These are phyloP conservation scores for Poeciliopsis paucimaculata DNA, from an alignment of 2,797 vertebrate species.

Conservation along the genomic window DNA sequence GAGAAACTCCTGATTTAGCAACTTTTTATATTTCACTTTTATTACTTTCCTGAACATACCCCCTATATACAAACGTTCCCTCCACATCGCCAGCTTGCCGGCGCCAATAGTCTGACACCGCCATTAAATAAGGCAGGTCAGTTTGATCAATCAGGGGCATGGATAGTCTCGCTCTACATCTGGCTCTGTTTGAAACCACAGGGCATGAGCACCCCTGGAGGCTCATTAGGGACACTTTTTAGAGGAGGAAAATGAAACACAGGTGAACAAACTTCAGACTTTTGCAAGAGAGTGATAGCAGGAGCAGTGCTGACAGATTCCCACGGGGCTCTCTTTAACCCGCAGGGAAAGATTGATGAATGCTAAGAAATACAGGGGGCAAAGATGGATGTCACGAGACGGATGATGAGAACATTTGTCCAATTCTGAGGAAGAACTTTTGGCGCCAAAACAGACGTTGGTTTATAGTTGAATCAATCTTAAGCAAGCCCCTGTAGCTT, in stretches of 20 bases:
- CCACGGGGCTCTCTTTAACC: constrained; percentile 36
- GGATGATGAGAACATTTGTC: not conserved
- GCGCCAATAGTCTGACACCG: constrained; percentile 52
- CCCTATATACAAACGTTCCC: constrained; percentile 19
- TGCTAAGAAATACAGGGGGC: constrained; percentile 47
- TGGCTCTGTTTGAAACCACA: constrained; percentile 65
- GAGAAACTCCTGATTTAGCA: constrained; percentile 10
- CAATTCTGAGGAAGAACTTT: not conserved
- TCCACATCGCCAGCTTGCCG: constrained; percentile 17
- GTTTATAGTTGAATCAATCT: not conserved
- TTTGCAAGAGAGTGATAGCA: constrained; percentile 10
- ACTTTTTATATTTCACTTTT: constrained; percentile 17
- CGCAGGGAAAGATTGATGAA: constrained; percentile 36
- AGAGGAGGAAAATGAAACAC: constrained; percentile 65
- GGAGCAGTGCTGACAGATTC: constrained; percentile 38
- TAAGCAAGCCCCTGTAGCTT: not conserved
- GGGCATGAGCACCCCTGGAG: constrained; percentile 36
- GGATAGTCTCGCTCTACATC: constrained; percentile 57
- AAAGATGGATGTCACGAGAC: constrained; percentile 4
- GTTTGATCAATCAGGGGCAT: constrained; percentile 59
- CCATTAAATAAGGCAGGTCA: constrained; percentile 71
- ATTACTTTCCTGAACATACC: constrained; percentile 18
- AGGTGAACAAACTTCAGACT: constrained; percentile 46
- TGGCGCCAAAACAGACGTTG: not conserved
- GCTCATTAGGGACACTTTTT: constrained; percentile 68